These are phyloP conservation scores for Atopsyche davidsoni DNA, from an alignment of 1,140 invertebrate genomes.

Conservation along the genomic window DNA sequence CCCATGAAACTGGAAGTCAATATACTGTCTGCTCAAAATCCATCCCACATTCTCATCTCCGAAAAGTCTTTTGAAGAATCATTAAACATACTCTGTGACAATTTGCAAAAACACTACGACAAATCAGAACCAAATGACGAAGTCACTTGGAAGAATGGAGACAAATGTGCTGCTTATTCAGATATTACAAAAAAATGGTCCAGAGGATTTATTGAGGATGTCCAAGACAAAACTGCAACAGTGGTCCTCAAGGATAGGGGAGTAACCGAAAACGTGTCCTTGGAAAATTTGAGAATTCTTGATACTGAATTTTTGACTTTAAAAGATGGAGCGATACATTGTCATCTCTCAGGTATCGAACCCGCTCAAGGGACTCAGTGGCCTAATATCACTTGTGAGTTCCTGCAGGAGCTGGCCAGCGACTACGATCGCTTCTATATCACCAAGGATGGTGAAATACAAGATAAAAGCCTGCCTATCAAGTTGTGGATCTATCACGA, in stretches of 20 bases:
- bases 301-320: slow-evolving; percentile 37
- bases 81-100: slow-evolving; percentile 37
- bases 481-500: slow-evolving; percentile 50
- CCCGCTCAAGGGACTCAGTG: slow-evolving; percentile 49
- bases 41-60: slow-evolving; percentile 49
- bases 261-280: slow-evolving; percentile 39
- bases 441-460: slow-evolving; percentile 41
- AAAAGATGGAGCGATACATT: slow-evolving; percentile 46
- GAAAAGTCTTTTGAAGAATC: slow-evolving; percentile 36
- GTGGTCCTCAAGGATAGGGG: slow-evolving; percentile 53
- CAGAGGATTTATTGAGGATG: slow-evolving; percentile 45
- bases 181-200: slow-evolving; percentile 45
- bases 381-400: slow-evolving; percentile 48
- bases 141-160: slow-evolving; percentile 38
- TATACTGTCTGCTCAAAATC: slow-evolving; percentile 44
- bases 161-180: slow-evolving; percentile 46
- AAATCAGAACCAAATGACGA: slow-evolving; percentile 31
- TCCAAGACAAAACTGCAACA: slow-evolving; percentile 35
- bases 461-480: slow-evolving; percentile 46
- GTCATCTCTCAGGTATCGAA: slow-evolving; percentile 50
- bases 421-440: slow-evolving; percentile 42
- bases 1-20: slow-evolving; percentile 46
- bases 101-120: slow-evolving; percentile 48
- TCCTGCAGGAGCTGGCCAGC: slow-evolving; percentile 46
- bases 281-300: slow-evolving; percentile 40